Conservation (phyloP, 1,140 invertebrate species). For the Geopemphigus sp. region DNA sequence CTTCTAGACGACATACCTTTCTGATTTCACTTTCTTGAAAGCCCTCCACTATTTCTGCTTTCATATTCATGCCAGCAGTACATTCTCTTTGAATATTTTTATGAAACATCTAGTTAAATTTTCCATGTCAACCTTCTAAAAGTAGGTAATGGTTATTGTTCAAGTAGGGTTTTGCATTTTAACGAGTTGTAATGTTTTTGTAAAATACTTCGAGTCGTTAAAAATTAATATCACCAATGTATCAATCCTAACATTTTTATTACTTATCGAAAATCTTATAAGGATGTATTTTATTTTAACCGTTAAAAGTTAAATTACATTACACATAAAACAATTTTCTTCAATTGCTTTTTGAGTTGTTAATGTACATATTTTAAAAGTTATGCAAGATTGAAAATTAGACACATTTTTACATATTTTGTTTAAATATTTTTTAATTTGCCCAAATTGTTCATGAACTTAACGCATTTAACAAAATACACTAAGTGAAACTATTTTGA, state of each 20-base stretch:
- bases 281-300: too few relatives aligned
- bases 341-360: too few relatives aligned
- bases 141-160: slow-evolving; percentile 5
- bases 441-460: neutral
- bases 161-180: neutral
- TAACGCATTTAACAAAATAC: neutral
- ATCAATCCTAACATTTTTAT: too few relatives aligned
- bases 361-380: too few relatives aligned
- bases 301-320: too few relatives aligned
- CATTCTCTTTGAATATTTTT: slow-evolving; percentile 41
- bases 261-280: too few relatives aligned
- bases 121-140: slow-evolving; percentile 13
- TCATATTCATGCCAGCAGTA: slow-evolving; percentile 25
- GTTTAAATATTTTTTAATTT: neutral
- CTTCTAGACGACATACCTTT: slow-evolving; percentile 32
- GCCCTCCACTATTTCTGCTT: slow-evolving; percentile 12
- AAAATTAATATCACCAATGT: neutral
- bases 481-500: slow-evolving; percentile 6
- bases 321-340: too few relatives aligned
- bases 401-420: neutral
- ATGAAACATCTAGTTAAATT: slow-evolving; percentile 8
- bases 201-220: neutral
- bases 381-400: too few relatives aligned
- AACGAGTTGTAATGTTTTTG: neutral
- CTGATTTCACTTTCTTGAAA: slow-evolving; percentile 48